Percentiles rank a stretch among this genome's conserved stretches.
Evolutionary conservation across 92 coral and sea anemone species (phyloP).

Genomic region (Plumapathes pennacea): DNA sequence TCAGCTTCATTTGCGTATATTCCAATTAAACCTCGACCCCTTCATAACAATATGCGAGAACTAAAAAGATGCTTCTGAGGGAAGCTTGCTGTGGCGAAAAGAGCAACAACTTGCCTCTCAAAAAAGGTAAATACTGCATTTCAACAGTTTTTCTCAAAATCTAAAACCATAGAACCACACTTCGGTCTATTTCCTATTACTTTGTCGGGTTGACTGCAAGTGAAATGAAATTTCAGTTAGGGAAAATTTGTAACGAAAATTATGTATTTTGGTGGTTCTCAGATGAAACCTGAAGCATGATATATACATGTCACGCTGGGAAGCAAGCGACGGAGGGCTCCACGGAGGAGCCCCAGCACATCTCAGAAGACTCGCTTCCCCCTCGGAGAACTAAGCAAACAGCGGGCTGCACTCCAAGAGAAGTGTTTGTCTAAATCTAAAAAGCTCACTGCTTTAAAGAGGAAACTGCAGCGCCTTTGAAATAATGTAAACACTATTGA

Average conservation of each 20-base stretch:
- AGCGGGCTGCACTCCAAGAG: constrained; percentile 42
- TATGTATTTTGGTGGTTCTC: not conserved
- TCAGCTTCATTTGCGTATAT: constrained; percentile 4
- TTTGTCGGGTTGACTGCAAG: not conserved
- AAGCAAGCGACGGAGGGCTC: constrained; percentile 41
- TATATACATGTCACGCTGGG: constrained; percentile 1
- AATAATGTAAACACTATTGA: constrained; percentile 43
- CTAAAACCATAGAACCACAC: constrained; percentile 18
- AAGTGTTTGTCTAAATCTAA: constrained; percentile 51
- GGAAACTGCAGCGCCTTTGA: constrained; percentile 13
- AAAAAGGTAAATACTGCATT: no score
- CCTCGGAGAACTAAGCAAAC: constrained; percentile 46
- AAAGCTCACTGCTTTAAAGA: constrained; percentile 33
- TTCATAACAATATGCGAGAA: no score
- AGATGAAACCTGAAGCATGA: not conserved
- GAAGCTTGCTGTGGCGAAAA: no score
- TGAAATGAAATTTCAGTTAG: not conserved
- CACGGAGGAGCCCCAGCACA: constrained; percentile 13
- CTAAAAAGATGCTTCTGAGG: no score
- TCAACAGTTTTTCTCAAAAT: not conserved
- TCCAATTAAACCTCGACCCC: no score
- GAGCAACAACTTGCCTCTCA: no score
- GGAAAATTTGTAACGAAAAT: constrained; percentile 8
- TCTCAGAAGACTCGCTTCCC: constrained; percentile 46
- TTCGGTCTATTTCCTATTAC: not conserved